Evolutionary conservation across 1,140 invertebrate species (phyloP).

Genomic region (Drosophila truncata): DNA sequence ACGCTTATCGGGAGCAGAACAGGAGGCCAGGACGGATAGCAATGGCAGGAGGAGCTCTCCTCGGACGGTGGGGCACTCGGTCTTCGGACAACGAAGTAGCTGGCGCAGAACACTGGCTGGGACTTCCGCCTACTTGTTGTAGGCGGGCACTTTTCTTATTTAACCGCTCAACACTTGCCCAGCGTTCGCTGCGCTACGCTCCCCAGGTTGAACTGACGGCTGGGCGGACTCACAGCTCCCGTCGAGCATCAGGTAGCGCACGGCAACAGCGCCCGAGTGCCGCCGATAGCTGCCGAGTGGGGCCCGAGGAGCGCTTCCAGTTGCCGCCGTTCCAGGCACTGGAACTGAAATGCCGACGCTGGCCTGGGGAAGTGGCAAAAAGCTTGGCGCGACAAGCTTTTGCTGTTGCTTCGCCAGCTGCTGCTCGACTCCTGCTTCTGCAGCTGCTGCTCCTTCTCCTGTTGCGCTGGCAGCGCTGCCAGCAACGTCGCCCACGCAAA

Average conservation of each 20-base stretch:
- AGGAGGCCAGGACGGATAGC: slow-evolving; percentile 29
- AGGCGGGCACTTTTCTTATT: slow-evolving; percentile 81
- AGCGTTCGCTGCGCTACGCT: slow-evolving; percentile 79
- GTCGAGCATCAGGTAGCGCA: slow-evolving; percentile 44
- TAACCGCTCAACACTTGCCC: slow-evolving; percentile 79
- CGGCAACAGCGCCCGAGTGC: slow-evolving; percentile 20
- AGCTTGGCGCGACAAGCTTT: slow-evolving; percentile 57
- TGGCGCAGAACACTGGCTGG: slow-evolving; percentile 76
- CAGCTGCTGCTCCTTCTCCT: slow-evolving; percentile 32
- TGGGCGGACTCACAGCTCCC: slow-evolving; percentile 17
- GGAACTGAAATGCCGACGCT: slow-evolving; percentile 31
- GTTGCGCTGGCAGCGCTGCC: slow-evolving; percentile 49
- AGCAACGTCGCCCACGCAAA: slow-evolving; percentile 60
- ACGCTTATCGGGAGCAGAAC: slow-evolving; percentile 46
- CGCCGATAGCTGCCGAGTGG: slow-evolving; percentile 2
- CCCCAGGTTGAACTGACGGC: slow-evolving; percentile 83
- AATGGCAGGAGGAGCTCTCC: slow-evolving; percentile 6
- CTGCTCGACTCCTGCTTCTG: slow-evolving; percentile 4
- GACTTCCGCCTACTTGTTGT: slow-evolving; percentile 74
- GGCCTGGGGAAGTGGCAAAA: slow-evolving; percentile 58
- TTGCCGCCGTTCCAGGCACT: slow-evolving; percentile 35
- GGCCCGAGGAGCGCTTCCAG: slow-evolving; percentile 47
- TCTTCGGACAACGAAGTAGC: slow-evolving; percentile 64
- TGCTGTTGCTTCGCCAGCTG: slow-evolving; percentile 59
- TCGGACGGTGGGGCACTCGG: slow-evolving; percentile 47